Evolutionary conservation across 2,113 vertebrate genomes (phyloP).

Genomic region (Dromaius novaehollandiae): DNA sequence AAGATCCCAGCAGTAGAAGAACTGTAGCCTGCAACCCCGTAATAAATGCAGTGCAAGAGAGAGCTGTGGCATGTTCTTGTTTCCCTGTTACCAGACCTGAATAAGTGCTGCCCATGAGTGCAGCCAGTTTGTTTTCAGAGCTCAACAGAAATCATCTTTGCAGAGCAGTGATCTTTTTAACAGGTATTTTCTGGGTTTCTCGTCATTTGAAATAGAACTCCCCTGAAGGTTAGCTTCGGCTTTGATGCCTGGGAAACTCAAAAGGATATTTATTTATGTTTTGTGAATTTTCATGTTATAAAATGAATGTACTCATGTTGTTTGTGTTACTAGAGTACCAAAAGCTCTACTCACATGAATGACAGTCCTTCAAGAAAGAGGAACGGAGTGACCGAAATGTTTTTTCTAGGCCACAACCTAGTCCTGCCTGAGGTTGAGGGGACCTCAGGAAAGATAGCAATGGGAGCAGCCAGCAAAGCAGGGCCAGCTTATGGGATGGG

Average conservation of each 20-base stretch:
- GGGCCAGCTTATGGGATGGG: neutral
- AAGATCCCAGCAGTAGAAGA: slow-evolving; percentile 11
- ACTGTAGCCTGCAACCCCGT: neutral
- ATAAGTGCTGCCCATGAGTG: neutral
- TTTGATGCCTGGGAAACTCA: neutral
- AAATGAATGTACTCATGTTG: neutral
- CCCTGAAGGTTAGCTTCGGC: neutral
- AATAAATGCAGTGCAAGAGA: slow-evolving; percentile 37
- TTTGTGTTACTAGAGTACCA: neutral
- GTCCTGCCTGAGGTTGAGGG: neutral
- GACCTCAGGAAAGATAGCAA: neutral
- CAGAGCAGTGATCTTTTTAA: neutral
- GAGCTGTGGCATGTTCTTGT: neutral
- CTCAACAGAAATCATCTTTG: neutral
- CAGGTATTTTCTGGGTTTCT: neutral
- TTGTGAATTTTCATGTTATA: neutral
- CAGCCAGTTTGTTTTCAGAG: neutral
- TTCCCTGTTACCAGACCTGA: slow-evolving; percentile 3
- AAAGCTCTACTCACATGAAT: neutral
- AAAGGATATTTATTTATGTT: slow-evolving; percentile 22
- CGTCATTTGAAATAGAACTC: slow-evolving; percentile 19
- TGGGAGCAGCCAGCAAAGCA: neutral
- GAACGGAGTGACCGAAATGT: neutral
- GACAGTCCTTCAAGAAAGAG: neutral
- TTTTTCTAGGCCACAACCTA: neutral